phyloP scores from a whole-genome alignment of 2,113 vertebrate genomes.

The Glaucidium brasilianum region DNA sequence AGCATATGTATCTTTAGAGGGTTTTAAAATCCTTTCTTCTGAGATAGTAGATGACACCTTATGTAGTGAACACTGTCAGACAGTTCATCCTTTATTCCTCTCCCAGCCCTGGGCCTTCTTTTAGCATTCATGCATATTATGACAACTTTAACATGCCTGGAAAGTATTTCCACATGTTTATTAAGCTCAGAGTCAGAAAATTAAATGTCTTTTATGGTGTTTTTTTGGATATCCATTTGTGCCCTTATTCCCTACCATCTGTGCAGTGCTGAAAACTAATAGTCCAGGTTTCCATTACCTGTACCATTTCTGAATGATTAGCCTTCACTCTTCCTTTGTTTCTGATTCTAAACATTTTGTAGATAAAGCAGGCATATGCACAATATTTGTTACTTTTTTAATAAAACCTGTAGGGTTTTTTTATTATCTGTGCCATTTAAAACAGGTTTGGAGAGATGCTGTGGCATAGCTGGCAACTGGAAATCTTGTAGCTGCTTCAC shows the following conservation, averaged over 20 bases:
- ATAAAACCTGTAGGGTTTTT: background rate
- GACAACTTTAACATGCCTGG: background rate
- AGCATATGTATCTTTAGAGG: background rate
- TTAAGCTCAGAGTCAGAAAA: background rate
- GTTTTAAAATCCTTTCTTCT: background rate
- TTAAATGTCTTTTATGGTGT: background rate
- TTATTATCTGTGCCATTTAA: background rate
- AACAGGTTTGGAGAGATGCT: background rate
- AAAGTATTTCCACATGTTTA: background rate
- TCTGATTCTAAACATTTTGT: background rate
- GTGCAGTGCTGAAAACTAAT: background rate
- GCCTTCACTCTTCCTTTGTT: background rate
- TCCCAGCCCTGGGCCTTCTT: background rate
- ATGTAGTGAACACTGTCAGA: background rate
- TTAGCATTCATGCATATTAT: background rate
- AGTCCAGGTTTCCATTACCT: background rate
- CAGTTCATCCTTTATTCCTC: background rate
- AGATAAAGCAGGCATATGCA: background rate
- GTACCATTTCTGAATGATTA: background rate
- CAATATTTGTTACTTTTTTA: background rate
- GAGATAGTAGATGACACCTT: background rate
- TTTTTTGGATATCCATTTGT: background rate
- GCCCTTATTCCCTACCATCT: background rate
- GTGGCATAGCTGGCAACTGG: background rate
- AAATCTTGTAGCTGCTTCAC: background rate